Percentiles rank a stretch among this genome's conserved stretches.
phyloP scores from a whole-genome alignment of 2,113 vertebrate genomes.

The Picathartes gymnocephalus region DNA sequence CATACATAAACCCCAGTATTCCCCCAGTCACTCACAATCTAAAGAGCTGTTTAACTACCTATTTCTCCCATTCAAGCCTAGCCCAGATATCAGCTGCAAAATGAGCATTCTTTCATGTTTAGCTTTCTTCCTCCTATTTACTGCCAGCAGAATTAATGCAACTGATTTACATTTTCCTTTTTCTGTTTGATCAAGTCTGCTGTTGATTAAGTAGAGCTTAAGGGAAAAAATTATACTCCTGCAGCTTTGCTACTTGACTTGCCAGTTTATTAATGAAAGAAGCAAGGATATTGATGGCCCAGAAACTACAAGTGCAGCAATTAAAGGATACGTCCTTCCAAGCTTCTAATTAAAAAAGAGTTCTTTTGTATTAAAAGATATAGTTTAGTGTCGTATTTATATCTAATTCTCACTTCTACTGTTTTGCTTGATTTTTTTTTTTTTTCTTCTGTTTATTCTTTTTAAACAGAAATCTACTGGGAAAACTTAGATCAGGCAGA shows the following conservation, averaged over 20 bases:
- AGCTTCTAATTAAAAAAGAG: slow-evolving; percentile 71
- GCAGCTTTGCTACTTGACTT: slow-evolving; percentile 70
- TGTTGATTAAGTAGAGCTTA: slow-evolving; percentile 77
- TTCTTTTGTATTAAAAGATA: slow-evolving; percentile 59
- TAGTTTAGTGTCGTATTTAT: slow-evolving; percentile 53
- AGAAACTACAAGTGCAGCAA: slow-evolving; percentile 75
- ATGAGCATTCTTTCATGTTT: slow-evolving; percentile 62
- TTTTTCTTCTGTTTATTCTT: background rate
- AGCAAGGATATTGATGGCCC: slow-evolving; percentile 74
- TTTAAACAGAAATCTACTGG: slow-evolving; percentile 17
- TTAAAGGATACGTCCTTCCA: slow-evolving; percentile 75
- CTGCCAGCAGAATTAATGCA: slow-evolving; percentile 70
- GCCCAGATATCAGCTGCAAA: slow-evolving; percentile 40
- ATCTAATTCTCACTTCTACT: slow-evolving; percentile 32
- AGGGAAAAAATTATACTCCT: slow-evolving; percentile 64
- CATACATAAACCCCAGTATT: slow-evolving; percentile 83
- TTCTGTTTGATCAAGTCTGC: slow-evolving; percentile 73
- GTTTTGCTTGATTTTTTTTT: background rate
- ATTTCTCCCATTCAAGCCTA: slow-evolving; percentile 45
- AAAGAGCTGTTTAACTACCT: slow-evolving; percentile 73
- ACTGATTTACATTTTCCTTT: slow-evolving; percentile 75
- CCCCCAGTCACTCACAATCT: slow-evolving; percentile 74
- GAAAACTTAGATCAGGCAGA: slow-evolving; percentile 28
- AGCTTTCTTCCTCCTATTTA: slow-evolving; percentile 68
- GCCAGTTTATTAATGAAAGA: slow-evolving; percentile 83